phyloP scores from a whole-genome alignment of 2,888 invertebrate species.

The Cephus nigrinus region DNA sequence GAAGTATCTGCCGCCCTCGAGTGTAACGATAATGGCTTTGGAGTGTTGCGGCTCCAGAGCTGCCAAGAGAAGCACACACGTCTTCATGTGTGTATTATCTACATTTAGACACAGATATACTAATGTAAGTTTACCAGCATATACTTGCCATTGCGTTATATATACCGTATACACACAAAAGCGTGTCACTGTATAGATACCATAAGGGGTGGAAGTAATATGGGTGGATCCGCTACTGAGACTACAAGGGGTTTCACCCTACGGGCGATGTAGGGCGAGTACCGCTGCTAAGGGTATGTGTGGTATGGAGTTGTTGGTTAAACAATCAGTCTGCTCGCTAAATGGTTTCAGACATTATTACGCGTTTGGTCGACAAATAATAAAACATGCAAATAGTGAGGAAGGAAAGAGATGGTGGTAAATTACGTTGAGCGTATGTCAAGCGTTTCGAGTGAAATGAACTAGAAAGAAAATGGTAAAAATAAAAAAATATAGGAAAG shows the following conservation, averaged over 20 bases:
- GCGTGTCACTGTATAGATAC: not conserved
- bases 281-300: slow-evolving; percentile 2
- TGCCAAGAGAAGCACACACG: slow-evolving; percentile 13
- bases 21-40: slow-evolving; percentile 57
- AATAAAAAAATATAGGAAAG: not conserved
- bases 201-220: slow-evolving; percentile 8
- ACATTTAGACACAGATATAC: slow-evolving; percentile 13
- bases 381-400: slow-evolving; percentile 36
- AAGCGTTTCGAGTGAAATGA: not conserved
- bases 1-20: slow-evolving; percentile 11
- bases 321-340: slow-evolving; percentile 39
- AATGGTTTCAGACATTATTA: slow-evolving; percentile 43
- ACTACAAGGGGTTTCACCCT: not conserved
- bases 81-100: slow-evolving; percentile 5
- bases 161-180: not conserved
- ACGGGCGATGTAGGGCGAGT: not conserved
- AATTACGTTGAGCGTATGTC: not conserved
- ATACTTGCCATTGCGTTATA: slow-evolving; percentile 4
- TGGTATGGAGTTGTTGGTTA: slow-evolving; percentile 33
- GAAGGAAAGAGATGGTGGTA: not conserved
- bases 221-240: not conserved
- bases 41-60: slow-evolving; percentile 47
- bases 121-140: slow-evolving; percentile 13
- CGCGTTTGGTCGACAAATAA: slow-evolving; percentile 34
- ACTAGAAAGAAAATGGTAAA: not conserved